Percentiles rank a stretch among this genome's conserved stretches.
These are phyloP conservation scores for Philantomba maxwellii DNA, from an alignment of 2,113 vertebrate genomes.

Conservation along the genomic window DNA sequence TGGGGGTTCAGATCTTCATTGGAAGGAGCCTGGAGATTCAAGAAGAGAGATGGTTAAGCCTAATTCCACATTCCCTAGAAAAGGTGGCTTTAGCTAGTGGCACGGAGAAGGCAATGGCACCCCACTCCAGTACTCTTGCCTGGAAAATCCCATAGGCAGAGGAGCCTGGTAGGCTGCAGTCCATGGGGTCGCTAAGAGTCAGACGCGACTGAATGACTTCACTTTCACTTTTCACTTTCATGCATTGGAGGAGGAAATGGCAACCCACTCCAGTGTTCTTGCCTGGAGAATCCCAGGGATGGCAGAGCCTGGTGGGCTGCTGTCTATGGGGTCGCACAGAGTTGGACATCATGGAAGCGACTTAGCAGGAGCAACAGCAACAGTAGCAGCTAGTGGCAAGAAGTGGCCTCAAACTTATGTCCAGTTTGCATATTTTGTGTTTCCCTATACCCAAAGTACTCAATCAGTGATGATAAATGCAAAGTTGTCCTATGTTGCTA, in stretches of 20 bases:
- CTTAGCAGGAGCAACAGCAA: not conserved
- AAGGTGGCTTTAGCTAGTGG: not conserved
- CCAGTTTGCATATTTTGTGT: not conserved
- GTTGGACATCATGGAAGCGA: not conserved
- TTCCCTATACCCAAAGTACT: not conserved
- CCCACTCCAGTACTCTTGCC: not conserved
- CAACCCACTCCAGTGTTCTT: too few species aligned
- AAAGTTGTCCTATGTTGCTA: not conserved
- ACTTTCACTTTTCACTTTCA: too few species aligned
- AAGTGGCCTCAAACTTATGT: constrained; percentile 15
- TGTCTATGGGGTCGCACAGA: too few species aligned
- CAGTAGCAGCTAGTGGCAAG: not conserved
- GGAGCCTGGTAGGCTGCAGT: not conserved
- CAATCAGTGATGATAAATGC: not conserved
- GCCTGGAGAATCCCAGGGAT: too few species aligned
- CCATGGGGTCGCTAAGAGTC: not conserved
- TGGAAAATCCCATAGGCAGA: too few species aligned
- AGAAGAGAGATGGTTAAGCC: not conserved
- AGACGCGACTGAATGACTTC: too few species aligned
- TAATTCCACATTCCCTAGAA: not conserved
- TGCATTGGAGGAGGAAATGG: too few species aligned
- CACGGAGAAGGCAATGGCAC: not conserved
- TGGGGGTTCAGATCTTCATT: not conserved
- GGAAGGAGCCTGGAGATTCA: not conserved
- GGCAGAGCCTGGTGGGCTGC: too few species aligned